Percentiles rank a stretch among this genome's conserved stretches.
These are phyloP conservation scores for Virgularia gustaviana DNA, from an alignment of 92 coral and sea anemone species.

Conservation along the genomic window DNA sequence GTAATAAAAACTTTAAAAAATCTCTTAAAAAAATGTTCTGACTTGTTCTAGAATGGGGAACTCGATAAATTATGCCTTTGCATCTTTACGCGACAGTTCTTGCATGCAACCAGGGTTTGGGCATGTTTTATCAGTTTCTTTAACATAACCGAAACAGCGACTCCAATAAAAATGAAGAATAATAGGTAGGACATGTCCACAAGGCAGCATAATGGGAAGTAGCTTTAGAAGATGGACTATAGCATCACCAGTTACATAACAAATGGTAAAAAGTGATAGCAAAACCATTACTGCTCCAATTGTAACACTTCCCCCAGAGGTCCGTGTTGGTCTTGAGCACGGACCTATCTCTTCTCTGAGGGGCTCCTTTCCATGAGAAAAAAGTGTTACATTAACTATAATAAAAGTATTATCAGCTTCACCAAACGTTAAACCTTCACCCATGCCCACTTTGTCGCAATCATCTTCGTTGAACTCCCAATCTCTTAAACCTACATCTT, in stretches of 20 bases:
- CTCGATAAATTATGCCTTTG: constrained; percentile 49
- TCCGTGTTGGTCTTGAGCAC: no score
- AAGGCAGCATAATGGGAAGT: constrained; percentile 48
- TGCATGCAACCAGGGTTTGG: constrained; percentile 52
- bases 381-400: no score
- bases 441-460: no score
- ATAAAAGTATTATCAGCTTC: no score
- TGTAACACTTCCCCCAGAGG: constrained; percentile 45
- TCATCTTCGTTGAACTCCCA: no score
- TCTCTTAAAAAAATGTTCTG: constrained; percentile 39
- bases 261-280: constrained; percentile 53
- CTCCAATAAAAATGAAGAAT: constrained; percentile 52
- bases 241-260: constrained; percentile 58
- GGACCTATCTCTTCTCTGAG: no score
- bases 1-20: constrained; percentile 42
- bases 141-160: constrained; percentile 44
- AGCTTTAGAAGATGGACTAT: constrained; percentile 43
- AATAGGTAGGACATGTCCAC: constrained; percentile 42
- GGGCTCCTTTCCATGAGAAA: no score
- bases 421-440: no score
- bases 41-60: constrained; percentile 52
- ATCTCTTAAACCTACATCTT: no score
- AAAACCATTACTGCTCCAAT: constrained; percentile 58
- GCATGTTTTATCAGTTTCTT: constrained; percentile 25
- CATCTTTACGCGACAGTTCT: constrained; percentile 39